Evolutionary conservation across 2,888 invertebrate genomes (phyloP), one percentile per base, ranked within the genome.

Genomic region (Papilio demoleus): DNA sequence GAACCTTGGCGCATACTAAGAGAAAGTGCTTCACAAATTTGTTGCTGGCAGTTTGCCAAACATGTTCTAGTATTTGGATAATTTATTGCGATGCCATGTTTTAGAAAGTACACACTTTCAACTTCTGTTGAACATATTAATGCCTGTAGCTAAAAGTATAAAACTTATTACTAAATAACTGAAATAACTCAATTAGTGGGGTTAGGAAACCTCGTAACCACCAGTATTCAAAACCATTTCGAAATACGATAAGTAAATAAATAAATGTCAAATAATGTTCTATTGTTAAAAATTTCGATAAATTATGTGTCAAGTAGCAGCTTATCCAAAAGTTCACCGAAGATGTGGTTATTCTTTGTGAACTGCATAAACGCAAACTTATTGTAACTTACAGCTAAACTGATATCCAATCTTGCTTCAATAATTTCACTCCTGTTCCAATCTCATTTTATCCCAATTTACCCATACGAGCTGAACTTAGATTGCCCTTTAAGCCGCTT

Each of bases 11-110:
- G 40, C 40, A 36, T 61, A 61, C n/a, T 27, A 36, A 69, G 69
- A 45, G 59, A 69, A 65, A 64, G 40, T 65, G 69, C 65, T 61
- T 40, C 36, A 69, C 61, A 65, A 69, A 65, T 65, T 69, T 69
- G 50, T 2, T 31, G 17, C 24, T 69, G 69, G 69, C 65, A 53
- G 14, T 34, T 12, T 34, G 65, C 69, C 69, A 69, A 61, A 8
- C 17, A 24, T 45, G 56, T 65, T 31, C 50, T 53, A 50, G 42
- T 61, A 69, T 69, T 69, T 61, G 36, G 65, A 61, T 65, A 65
- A 69, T 42, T 65, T 50, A 61, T 69, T 17, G 47, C 19, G 24
- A 45, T 47, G 38, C 42, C 27, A 45, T 68, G 27, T 53, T 61
- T 61, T 40, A 66, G 36, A 45, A 66, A 47, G 31, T 40, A 31